These are phyloP conservation scores for Chloroceryle inda DNA, from an alignment of 2,797 vertebrate species.

Conservation along the genomic window DNA sequence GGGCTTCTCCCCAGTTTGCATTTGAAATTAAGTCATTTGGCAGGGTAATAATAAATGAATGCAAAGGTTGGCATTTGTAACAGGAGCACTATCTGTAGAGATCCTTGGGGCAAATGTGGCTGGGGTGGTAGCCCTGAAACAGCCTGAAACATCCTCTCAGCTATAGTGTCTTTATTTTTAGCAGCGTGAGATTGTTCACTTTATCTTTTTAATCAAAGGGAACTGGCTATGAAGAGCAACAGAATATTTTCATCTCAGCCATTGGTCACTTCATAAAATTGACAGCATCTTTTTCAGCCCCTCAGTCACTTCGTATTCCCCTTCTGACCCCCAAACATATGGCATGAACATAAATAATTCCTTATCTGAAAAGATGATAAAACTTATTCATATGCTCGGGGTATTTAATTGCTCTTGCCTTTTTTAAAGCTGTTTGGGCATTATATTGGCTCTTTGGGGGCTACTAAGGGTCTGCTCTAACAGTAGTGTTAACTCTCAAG, in stretches of 20 bases:
- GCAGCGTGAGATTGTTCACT: background rate
- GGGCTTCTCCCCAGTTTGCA: background rate
- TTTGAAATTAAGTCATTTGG: background rate
- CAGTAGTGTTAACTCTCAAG: background rate
- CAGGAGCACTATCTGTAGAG: background rate
- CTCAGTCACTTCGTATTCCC: background rate
- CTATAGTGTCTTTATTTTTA: conserved; percentile 3
- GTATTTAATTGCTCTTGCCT: background rate
- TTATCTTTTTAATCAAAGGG: conserved; percentile 33
- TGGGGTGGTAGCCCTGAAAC: background rate
- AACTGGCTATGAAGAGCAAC: background rate
- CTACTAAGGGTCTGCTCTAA: background rate
- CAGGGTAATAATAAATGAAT: background rate
- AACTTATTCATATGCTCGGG: background rate
- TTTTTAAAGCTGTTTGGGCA: background rate
- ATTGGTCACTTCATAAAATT: background rate
- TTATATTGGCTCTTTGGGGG: background rate
- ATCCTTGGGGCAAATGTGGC: background rate
- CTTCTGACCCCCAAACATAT: background rate
- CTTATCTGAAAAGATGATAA: background rate
- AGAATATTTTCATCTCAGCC: background rate
- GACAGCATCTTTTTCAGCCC: background rate
- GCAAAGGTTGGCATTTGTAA: background rate
- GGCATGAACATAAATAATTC: background rate
- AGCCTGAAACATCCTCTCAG: background rate